These are phyloP conservation scores for Diabrotica virgifera DNA, from an alignment of 1,140 invertebrate genomes.

Conservation along the genomic window DNA sequence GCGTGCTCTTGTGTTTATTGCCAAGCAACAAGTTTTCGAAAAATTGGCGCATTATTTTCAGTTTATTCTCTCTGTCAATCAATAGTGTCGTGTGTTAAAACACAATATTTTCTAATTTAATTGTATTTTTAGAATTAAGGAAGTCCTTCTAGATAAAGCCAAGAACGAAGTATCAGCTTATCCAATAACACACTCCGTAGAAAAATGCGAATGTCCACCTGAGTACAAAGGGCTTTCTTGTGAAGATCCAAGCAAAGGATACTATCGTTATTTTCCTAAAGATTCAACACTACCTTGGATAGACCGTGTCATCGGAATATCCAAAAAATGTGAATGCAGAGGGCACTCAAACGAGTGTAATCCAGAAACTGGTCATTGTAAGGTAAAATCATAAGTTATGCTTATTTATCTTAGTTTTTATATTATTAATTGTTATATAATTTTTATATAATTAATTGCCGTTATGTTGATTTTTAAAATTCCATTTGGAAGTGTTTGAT, in stretches of 20 bases:
- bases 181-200: slow-evolving; percentile 74
- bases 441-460: too few relatives aligned
- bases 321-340: slow-evolving; percentile 79
- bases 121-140: slow-evolving; percentile 21
- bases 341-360: slow-evolving; percentile 76
- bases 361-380: slow-evolving; percentile 80
- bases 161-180: slow-evolving; percentile 48
- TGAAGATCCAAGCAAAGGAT: slow-evolving; percentile 84
- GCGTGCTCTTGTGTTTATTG: too few relatives aligned
- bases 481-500: too few relatives aligned
- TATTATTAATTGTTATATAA: background rate
- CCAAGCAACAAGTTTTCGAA: too few relatives aligned
- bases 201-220: slow-evolving; percentile 81
- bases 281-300: slow-evolving; percentile 47
- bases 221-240: slow-evolving; percentile 80
- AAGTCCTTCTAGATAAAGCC: slow-evolving; percentile 59
- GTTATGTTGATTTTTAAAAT: too few relatives aligned
- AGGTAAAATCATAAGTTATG: slow-evolving; percentile 54
- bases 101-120: too few relatives aligned
- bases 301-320: slow-evolving; percentile 74
- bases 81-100: too few relatives aligned
- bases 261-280: slow-evolving; percentile 59
- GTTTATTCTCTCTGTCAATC: too few relatives aligned
- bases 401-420: background rate
- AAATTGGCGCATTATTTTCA: too few relatives aligned